Evolutionary conservation across 2,113 vertebrate species (phyloP), one percentile per base, ranked within the genome.

Genomic region (Callorhinus ursinus): DNA sequence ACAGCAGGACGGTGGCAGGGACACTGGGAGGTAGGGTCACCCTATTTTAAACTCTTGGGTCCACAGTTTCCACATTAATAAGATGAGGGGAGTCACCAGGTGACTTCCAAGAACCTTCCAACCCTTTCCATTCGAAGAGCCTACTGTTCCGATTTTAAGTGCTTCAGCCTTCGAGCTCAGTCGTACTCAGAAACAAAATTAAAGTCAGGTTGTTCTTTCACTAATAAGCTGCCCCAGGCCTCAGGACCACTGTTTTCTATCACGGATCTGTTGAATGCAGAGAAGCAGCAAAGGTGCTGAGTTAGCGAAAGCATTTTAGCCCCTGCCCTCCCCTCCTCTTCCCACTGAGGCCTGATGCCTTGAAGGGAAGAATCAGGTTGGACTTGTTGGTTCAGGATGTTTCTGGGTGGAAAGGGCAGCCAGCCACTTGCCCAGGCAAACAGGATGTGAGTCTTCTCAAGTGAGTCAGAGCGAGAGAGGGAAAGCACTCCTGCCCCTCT

Each of bases 281-380:
- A 71, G 59, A 57, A 89, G 39, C 22, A 61, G 55, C 8, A 6
- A 46, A 49, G 49, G 21, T 67, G 71, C 65, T 51, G 65, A 92
- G 85, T 65, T 53, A 69, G 74, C n/a, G 12, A 12, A 74, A 46
- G 85, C 22, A 1, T 36, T 59, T 53, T 36, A 33, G 33, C 72
- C 89, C n/a, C 89, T 26, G 59, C 72, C 21, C 53, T 74, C 53
- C 26, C 49, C 24, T 90, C 69, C 26, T 1, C 13, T 53, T 74
- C 86, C 92, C 69, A 13, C 2, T 2, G n/a, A 51, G 39, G 49
- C 59, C 65, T 31, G 15, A 42, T 11, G 71, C 74, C 86, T 86
- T 21, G 87, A n/a, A 63, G 93, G 42, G 55, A 92, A 55, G 31
- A 31, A 97, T 90, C 97, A 81, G 94, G 98, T 94, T 90, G 42